phyloP scores from a whole-genome alignment of 2,797 vertebrate genomes.

The Siniperca undulata region DNA sequence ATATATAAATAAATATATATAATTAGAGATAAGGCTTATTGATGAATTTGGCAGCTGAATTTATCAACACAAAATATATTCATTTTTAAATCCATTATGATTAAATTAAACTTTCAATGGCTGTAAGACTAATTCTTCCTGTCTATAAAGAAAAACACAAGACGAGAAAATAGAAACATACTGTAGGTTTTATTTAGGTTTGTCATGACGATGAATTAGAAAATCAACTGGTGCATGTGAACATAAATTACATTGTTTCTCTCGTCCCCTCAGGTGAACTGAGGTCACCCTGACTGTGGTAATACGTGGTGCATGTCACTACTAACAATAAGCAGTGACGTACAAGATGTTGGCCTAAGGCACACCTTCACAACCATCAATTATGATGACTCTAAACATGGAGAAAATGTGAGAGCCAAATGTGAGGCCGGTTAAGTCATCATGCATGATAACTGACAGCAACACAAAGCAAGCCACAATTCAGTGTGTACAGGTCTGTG shows the following conservation, averaged over 20 bases:
- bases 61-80: not conserved
- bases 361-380: conserved; percentile 89
- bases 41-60: not conserved
- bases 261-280: conserved; percentile 40
- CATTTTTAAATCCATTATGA: not conserved
- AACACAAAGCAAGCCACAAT: conserved; percentile 79
- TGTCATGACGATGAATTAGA: conserved; percentile 88
- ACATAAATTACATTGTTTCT: conserved; percentile 72
- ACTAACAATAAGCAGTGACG: conserved; percentile 57
- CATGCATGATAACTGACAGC: conserved; percentile 86
- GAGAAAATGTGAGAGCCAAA: conserved; percentile 48
- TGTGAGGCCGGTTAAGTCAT: conserved; percentile 65
- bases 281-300: conserved; percentile 39
- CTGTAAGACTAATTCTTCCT: not conserved
- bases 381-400: conserved; percentile 62
- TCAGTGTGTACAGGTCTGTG: conserved; percentile 71
- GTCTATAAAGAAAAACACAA: conserved; percentile 3
- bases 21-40: not conserved
- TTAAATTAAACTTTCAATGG: not conserved
- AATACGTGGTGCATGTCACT: conserved; percentile 78
- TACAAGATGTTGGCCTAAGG: conserved; percentile 87
- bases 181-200: conserved; percentile 88
- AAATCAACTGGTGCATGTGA: conserved; percentile 87
- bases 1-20: no score
- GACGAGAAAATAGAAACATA: conserved; percentile 86